Evolutionary conservation across 2,888 invertebrate genomes (phyloP).

Genomic region (Andrena bicolor): DNA sequence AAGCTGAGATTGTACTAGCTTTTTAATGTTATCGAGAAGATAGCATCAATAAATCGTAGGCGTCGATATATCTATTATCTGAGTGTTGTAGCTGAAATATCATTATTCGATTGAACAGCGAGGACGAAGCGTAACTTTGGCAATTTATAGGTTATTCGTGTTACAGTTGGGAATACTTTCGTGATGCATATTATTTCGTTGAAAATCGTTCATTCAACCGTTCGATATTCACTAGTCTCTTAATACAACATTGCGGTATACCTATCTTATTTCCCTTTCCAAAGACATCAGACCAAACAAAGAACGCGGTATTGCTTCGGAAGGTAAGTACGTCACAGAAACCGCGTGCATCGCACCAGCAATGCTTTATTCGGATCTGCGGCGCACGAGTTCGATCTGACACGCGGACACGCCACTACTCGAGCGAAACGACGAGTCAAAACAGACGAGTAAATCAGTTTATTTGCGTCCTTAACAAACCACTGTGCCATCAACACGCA

Average conservation of each 20-base stretch:
- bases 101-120: no score
- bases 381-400: neutral
- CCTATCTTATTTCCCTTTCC: neutral
- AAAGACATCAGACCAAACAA: neutral
- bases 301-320: neutral
- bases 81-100: no score
- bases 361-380: neutral
- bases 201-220: no score
- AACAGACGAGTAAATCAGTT: slow-evolving; percentile 49
- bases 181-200: no score
- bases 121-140: no score
- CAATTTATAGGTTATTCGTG: no score
- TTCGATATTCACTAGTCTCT: neutral
- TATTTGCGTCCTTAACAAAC: slow-evolving; percentile 16
- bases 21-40: no score
- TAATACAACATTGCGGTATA: neutral
- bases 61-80: no score
- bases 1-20: no score
- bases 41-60: no score
- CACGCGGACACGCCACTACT: neutral
- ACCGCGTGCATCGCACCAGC: neutral
- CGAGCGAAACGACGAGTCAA: slow-evolving; percentile 24
- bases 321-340: neutral
- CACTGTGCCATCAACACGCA: neutral
- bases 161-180: no score